Percentiles rank a stretch among this genome's conserved stretches.
These are phyloP conservation scores for Thalpophila matura DNA, from an alignment of 2,888 invertebrate species.

Conservation along the genomic window DNA sequence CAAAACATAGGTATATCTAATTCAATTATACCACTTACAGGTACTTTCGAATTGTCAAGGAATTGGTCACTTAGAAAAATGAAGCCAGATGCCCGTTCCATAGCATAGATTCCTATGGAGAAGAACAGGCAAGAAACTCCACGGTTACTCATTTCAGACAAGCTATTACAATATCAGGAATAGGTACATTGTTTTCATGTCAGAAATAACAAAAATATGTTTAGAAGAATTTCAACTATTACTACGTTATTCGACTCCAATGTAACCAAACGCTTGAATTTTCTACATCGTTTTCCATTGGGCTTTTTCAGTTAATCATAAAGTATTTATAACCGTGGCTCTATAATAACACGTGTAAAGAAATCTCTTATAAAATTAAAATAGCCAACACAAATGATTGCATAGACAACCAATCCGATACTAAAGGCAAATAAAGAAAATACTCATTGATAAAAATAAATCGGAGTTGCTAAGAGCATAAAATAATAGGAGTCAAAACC, in stretches of 20 bases:
- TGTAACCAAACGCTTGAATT: too few species aligned
- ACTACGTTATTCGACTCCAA: neutral
- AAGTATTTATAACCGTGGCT: neutral
- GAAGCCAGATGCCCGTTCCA: too few species aligned
- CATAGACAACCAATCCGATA: slow-evolving; percentile 19
- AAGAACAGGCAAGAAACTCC: too few species aligned
- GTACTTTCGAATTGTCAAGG: too few species aligned
- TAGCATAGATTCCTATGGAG: too few species aligned
- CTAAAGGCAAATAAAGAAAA: slow-evolving; percentile 35
- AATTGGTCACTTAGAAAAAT: too few species aligned
- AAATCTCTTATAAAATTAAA: slow-evolving; percentile 2
- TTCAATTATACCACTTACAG: too few species aligned
- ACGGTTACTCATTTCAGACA: too few species aligned
- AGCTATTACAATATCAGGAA: too few species aligned
- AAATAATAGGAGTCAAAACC: slow-evolving; percentile 40
- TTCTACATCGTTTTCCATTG: neutral
- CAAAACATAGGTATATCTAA: too few species aligned
- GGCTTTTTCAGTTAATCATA: neutral
- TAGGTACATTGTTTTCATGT: too few species aligned
- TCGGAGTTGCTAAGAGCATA: slow-evolving; percentile 44
- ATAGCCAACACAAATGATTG: slow-evolving; percentile 21
- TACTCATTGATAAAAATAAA: slow-evolving; percentile 45
- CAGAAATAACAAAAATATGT: too few species aligned
- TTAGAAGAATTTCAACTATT: neutral
- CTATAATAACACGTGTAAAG: neutral